Percentiles rank a stretch among this genome's conserved stretches.
Conservation (phyloP, 2,797 vertebrate species). For the Tauraco hartlaubi region DNA sequence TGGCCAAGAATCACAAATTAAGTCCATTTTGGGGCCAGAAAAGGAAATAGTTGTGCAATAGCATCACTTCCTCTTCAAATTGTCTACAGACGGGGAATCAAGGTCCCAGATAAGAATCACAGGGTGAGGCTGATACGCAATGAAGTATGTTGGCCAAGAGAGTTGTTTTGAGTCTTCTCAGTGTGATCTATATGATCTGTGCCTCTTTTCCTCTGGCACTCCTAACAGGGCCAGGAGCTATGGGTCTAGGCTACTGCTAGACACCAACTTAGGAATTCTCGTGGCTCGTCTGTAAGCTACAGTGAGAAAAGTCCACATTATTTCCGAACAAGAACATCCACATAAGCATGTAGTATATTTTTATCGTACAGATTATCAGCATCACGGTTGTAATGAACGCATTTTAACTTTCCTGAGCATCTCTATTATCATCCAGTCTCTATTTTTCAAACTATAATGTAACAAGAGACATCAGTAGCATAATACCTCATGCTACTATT, state of each 20-base stretch:
- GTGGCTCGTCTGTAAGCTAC: neutral
- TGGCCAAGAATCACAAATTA: slow-evolving; percentile 52
- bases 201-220: neutral
- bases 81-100: neutral
- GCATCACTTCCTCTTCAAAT: slow-evolving; percentile 34
- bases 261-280: neutral
- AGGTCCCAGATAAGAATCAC: neutral
- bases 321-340: neutral
- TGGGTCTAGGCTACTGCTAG: neutral
- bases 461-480: neutral
- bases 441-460: neutral
- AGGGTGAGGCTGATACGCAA: neutral
- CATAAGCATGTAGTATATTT: neutral
- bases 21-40: slow-evolving; percentile 13
- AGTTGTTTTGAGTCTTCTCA: neutral
- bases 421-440: neutral
- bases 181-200: neutral
- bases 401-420: slow-evolving; percentile 2
- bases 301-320: neutral
- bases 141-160: neutral
- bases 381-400: neutral
- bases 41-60: slow-evolving; percentile 59
- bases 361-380: neutral
- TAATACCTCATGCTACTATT: neutral
- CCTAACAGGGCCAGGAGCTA: neutral